A percentile compares a stretch with the other conserved stretches of the same genome.
phyloP scores from a whole-genome alignment of 35 echinoderm and acorn worm species.

The Hemicentrotus pulcherrimus region DNA sequence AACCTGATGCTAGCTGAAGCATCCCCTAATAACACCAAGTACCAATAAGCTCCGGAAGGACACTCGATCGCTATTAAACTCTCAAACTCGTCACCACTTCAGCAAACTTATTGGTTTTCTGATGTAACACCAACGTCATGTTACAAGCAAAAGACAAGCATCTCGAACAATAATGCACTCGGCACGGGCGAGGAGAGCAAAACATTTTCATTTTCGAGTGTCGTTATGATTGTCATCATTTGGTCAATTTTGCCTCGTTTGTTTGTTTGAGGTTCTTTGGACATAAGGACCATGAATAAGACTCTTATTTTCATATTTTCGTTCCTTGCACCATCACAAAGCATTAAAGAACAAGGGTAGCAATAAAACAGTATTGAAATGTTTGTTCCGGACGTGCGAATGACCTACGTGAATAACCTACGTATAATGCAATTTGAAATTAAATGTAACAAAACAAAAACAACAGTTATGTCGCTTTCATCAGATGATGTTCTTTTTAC shows the following conservation, averaged over 20 bases:
- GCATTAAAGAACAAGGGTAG: not conserved
- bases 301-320: not conserved
- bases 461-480: no score
- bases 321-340: not conserved
- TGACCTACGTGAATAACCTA: not conserved
- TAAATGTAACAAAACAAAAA: not conserved
- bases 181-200: not conserved
- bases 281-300: not conserved
- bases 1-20: not conserved
- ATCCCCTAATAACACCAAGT: not conserved
- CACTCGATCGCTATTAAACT: constrained; percentile 4
- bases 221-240: not conserved
- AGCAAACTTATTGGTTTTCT: not conserved
- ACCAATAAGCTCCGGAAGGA: not conserved
- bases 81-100: constrained; percentile 16
- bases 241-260: not conserved
- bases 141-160: not conserved
- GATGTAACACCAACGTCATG: not conserved
- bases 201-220: not conserved
- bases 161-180: not conserved
- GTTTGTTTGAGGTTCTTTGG: not conserved
- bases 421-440: not conserved
- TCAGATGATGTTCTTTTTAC: no score
- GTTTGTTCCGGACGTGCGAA: not conserved
- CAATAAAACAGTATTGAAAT: not conserved